These are phyloP conservation scores for Tringa solitaria DNA, from an alignment of 2,113 vertebrate species.

Conservation along the genomic window DNA sequence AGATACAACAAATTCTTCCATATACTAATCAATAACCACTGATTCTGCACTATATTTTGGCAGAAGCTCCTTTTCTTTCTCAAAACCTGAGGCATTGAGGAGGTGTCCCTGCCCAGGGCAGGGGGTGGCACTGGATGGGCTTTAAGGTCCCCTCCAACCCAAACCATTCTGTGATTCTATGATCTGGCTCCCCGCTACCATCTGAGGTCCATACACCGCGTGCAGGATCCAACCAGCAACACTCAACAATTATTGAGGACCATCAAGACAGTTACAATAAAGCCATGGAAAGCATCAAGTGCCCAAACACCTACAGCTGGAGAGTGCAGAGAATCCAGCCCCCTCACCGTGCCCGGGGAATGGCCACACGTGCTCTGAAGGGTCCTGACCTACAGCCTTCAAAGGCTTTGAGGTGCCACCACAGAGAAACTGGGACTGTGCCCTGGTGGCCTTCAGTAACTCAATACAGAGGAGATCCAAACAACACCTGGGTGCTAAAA, in stretches of 20 bases:
- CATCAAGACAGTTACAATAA: background rate
- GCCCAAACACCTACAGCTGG: background rate
- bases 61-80: background rate
- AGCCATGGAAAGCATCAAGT: background rate
- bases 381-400: background rate
- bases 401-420: background rate
- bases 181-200: background rate
- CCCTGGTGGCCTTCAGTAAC: background rate
- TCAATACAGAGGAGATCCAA: background rate
- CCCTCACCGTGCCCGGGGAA: background rate
- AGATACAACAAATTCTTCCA: background rate
- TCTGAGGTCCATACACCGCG: background rate
- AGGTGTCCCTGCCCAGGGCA: too few relatives aligned
- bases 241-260: background rate
- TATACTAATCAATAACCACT: rapidly evolving
- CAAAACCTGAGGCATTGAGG: background rate
- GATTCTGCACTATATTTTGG: background rate
- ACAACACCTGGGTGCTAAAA: background rate
- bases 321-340: background rate
- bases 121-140: too few relatives aligned
- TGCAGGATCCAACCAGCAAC: background rate
- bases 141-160: too few relatives aligned
- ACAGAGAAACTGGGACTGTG: background rate
- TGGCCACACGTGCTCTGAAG: rapidly evolving
- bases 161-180: too few relatives aligned